Evolutionary conservation across 2,797 vertebrate genomes (phyloP), one percentile per base, ranked within the genome.

Genomic region (Rousettus madagascariensis): DNA sequence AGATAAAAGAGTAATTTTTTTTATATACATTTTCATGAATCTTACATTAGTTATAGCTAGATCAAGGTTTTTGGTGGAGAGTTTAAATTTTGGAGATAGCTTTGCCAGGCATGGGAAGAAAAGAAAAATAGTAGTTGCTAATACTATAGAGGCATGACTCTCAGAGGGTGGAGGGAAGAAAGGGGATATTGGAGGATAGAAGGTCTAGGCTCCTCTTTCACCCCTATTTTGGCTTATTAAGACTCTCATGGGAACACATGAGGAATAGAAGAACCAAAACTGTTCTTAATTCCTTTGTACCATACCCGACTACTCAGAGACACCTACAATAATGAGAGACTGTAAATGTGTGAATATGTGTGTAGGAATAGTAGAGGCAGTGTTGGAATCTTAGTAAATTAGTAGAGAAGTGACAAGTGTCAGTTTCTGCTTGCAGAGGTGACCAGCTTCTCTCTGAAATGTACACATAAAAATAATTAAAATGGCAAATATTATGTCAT

Each of bases 71-170:
- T 43, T 51, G 12, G 8, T n/a, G 36, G 26, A 83, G 24, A 57
- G 33, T 90, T 28, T 41, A 69, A 69, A 75, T 87, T 96, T 36
- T 66, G 30, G 20, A 65, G 13, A 59, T 17, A 75, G 26, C 16
- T 53, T 75, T 88, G 3, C 46, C 26, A 71, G 46, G 22, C 43
- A 66, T 22, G 10, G 26, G 3, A 38, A 30, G 24, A 61, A 55
- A 79, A 49, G 12, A 83, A 59, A 74, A 57, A 8, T 49, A 26
- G 22, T 33, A 66, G 8, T 53, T 49, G 33, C 10, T 49, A 57
- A 38, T 61, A 26, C 30, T 8, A 33, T 16, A n/a, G 41, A 82
- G 19, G 28, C 19, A 49, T 43, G 1, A 0, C 7, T 77, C 9
- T 79, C 17, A 59, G 30, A 57, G 4, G 4, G 4, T 8, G 3